These are phyloP conservation scores for Halcyon badia DNA, from an alignment of 2,797 vertebrate species.

Conservation along the genomic window DNA sequence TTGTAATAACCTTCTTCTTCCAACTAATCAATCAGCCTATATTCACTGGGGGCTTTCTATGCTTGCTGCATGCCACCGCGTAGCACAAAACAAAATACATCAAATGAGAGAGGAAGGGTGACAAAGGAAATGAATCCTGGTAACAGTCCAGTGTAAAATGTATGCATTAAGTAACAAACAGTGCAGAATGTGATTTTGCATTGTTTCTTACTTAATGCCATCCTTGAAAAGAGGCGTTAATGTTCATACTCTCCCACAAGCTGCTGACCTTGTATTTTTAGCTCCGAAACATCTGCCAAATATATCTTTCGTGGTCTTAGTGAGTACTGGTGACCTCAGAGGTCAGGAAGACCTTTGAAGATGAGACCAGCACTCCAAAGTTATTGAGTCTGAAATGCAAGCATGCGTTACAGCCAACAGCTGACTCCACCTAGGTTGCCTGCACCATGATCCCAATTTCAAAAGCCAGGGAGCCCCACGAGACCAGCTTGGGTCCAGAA, in stretches of 20 bases:
- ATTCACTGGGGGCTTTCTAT: constrained; percentile 28
- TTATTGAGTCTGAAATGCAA: background rate
- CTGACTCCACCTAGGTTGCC: background rate
- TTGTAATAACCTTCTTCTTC: constrained; percentile 44
- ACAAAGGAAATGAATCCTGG: constrained; percentile 1
- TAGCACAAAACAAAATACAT: background rate
- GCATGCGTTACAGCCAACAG: background rate
- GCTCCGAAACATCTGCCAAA: background rate
- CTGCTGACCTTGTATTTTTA: background rate
- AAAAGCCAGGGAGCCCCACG: background rate
- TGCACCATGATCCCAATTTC: background rate
- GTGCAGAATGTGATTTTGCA: background rate
- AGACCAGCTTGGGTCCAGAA: background rate
- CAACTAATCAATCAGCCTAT: constrained; percentile 5
- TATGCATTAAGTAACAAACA: background rate
- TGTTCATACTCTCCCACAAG: background rate
- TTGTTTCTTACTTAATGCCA: background rate
- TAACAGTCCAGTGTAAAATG: background rate
- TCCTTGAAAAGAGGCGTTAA: background rate
- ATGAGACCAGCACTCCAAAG: background rate
- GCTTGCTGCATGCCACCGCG: background rate
- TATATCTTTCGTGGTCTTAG: background rate
- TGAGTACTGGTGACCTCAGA: background rate
- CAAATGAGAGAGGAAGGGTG: constrained; percentile 39
- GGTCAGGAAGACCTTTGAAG: background rate